Base-by-base conservation (phyloP, 2,113 vertebrate genomes). In the Thalassarche chlororhynchos region DNA sequence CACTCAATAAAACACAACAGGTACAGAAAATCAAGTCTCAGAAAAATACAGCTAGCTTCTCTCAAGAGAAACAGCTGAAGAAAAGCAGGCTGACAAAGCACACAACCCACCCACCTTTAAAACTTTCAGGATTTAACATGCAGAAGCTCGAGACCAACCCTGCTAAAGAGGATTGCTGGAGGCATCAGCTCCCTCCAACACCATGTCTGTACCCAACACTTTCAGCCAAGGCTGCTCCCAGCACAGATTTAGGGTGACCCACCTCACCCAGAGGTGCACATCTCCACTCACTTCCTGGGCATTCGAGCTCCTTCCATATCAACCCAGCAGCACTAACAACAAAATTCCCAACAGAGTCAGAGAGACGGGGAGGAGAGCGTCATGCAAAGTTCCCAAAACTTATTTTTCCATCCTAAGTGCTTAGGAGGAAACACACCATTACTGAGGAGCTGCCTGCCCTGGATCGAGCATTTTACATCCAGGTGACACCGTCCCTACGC, bases 291-390 rank as follows among this genome's bases (percentile, higher is more conserved):
- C 8, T 14, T 12, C 42, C 54, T 2, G 5, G 17, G 5, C 25
- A 36, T 42, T 4, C 0, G 0, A 79, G 36, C 16, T 29, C 52
- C 16, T 65, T 12, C 16, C 20, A 2, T 11, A 14, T 5, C 81
- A 87, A 36, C 23, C 14, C 89, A 58, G 17, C 55, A 71, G 51
- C 26, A 19, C 8, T 20, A 65, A 54, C 5, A 21, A 52, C 28
- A 29, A 11, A 51, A 64, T 17, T 60, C 65, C 52, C 34, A n/a
- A 6, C 0, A 2, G 8, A 28, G 19, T 13, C 14, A 60, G 6
- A 60, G 25, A 65, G n/a, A 46, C 1, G 5, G 12, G 26, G 24
- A 89, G 10, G 12, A 61, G 3, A 49, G 2, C 28, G 6, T 29
- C 46, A 46, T 0, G 1, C 17, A 51, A 29, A 58, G 40, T 4